These are phyloP conservation scores for Lepidurus packardi DNA, from an alignment of 1,140 invertebrate species.

Conservation along the genomic window DNA sequence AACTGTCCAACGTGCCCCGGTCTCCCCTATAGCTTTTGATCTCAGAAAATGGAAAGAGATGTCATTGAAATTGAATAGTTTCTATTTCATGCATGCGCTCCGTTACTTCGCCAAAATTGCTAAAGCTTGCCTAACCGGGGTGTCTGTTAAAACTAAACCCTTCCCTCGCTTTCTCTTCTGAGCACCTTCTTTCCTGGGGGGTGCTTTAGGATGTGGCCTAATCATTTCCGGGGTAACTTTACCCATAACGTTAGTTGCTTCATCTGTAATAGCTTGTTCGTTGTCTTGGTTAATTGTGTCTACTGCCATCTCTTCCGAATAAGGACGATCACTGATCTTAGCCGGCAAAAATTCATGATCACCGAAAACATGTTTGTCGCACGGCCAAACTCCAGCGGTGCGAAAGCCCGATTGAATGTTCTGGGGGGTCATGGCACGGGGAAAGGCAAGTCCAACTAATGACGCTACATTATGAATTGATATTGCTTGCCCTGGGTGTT, in stretches of 20 bases:
- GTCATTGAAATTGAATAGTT: no score
- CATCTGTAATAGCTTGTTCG: background rate
- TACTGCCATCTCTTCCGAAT: no score
- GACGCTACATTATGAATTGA: slow-evolving; percentile 42
- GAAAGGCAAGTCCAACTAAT: slow-evolving; percentile 38
- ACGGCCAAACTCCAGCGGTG: slow-evolving; percentile 41
- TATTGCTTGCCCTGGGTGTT: slow-evolving; percentile 39
- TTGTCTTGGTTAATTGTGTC: background rate
- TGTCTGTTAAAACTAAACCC: slow-evolving; percentile 17
- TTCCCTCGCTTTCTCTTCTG: background rate
- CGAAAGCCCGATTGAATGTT: slow-evolving; percentile 43
- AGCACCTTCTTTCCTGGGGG: background rate
- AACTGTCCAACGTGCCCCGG: slow-evolving; percentile 35
- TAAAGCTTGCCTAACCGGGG: slow-evolving; percentile 35
- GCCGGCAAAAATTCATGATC: slow-evolving; percentile 43
- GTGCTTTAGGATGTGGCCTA: slow-evolving; percentile 23
- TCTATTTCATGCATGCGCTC: no score
- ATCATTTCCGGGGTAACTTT: background rate
- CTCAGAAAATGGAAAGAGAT: no score
- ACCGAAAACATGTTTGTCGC: slow-evolving; percentile 42
- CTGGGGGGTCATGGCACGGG: slow-evolving; percentile 39
- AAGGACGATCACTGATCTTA: slow-evolving; percentile 41
- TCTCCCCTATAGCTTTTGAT: no score
- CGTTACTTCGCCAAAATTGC: no score
- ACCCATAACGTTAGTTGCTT: background rate